These are phyloP conservation scores for Actinernus sp. DNA, from an alignment of 92 coral and sea anemone species.

Conservation along the genomic window DNA sequence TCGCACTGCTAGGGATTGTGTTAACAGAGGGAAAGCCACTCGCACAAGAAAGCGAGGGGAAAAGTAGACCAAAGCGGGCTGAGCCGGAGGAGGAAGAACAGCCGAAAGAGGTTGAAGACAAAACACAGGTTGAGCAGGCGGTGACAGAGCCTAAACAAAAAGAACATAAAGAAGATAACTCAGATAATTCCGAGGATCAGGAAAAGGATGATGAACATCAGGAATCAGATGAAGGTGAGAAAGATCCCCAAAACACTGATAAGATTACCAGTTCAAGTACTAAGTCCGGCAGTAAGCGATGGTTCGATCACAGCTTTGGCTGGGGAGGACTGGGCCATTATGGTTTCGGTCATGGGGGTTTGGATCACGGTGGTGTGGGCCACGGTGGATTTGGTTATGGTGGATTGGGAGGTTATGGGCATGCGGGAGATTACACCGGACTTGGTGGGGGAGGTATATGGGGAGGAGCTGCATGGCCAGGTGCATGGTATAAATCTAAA, in stretches of 20 bases:
- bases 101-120: constrained; percentile 30
- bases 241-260: constrained; percentile 18
- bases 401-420: constrained; percentile 44
- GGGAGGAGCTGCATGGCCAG: constrained; percentile 71
- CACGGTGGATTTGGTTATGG: constrained; percentile 4
- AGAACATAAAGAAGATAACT: constrained; percentile 22
- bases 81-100: constrained; percentile 52
- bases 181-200: constrained; percentile 15
- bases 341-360: constrained; percentile 24
- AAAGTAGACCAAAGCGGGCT: constrained; percentile 50
- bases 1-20: constrained; percentile 42
- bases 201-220: constrained; percentile 27
- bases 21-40: constrained; percentile 71
- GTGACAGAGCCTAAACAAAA: constrained; percentile 33
- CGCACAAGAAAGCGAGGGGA: constrained; percentile 55
- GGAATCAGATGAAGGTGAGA: constrained; percentile 45
- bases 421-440: constrained; percentile 47
- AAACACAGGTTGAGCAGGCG: constrained; percentile 32
- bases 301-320: constrained; percentile 55
- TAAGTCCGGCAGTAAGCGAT: constrained; percentile 54
- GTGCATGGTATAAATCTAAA: constrained; percentile 63
- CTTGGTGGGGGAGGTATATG: constrained; percentile 65
- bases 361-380: constrained; percentile 54
- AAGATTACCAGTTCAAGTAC: constrained; percentile 7
- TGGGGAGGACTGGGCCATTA: constrained; percentile 73